phyloP scores from a whole-genome alignment of 2,113 vertebrate genomes.

The Stercorarius parasiticus region DNA sequence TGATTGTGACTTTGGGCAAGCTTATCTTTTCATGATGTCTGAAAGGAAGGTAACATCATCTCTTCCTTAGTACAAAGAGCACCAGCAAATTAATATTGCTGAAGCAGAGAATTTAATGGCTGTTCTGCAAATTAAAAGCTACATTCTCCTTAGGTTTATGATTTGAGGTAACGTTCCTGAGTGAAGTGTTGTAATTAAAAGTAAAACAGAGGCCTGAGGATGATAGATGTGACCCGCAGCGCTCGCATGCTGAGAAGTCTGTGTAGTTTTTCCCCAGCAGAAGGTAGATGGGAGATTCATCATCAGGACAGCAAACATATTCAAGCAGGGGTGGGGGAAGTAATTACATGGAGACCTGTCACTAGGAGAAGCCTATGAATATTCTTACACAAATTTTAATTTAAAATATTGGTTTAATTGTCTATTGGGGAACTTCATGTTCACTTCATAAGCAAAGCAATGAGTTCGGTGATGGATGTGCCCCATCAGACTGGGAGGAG shows the following conservation, averaged over 20 bases:
- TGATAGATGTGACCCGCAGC: slow-evolving; percentile 58
- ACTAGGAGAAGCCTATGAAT: slow-evolving; percentile 48
- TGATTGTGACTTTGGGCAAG: background rate
- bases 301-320: slow-evolving; percentile 56
- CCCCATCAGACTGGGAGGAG: background rate
- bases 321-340: slow-evolving; percentile 35
- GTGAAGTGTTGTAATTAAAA: slow-evolving; percentile 70
- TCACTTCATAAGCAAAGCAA: slow-evolving; percentile 22
- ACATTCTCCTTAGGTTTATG: slow-evolving; percentile 63
- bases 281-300: slow-evolving; percentile 56
- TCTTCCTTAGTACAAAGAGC: background rate
- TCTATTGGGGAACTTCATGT: background rate
- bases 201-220: slow-evolving; percentile 52
- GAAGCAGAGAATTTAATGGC: slow-evolving; percentile 59
- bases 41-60: slow-evolving; percentile 21
- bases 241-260: slow-evolving; percentile 9
- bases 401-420: slow-evolving; percentile 46
- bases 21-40: background rate
- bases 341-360: slow-evolving; percentile 58
- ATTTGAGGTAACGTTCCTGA: slow-evolving; percentile 61
- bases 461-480: slow-evolving; percentile 20
- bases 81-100: slow-evolving; percentile 31
- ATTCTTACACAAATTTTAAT: slow-evolving; percentile 44
- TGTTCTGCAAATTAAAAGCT: slow-evolving; percentile 67
- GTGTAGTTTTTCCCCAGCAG: slow-evolving; percentile 45